Evolutionary conservation across 2,888 invertebrate species (phyloP).

Genomic region (Diloba caeruleocephala): DNA sequence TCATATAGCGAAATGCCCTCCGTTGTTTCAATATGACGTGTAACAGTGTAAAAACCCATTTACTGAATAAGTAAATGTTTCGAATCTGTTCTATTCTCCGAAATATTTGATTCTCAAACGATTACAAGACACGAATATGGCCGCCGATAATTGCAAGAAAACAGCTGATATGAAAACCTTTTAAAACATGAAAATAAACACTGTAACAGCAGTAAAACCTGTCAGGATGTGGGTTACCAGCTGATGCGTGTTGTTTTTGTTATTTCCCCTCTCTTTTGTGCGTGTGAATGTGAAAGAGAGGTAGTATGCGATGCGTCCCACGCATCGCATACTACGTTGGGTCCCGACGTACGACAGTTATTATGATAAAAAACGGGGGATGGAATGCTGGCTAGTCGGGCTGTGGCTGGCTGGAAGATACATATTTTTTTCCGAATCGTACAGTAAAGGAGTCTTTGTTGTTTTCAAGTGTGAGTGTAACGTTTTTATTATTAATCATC

Average conservation of each 20-base stretch:
- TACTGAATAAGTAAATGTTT: too few relatives aligned
- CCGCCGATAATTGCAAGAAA: too few relatives aligned
- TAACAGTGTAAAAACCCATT: too few relatives aligned
- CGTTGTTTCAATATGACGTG: too few relatives aligned
- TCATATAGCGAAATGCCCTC: too few relatives aligned
- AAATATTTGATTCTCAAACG: too few relatives aligned
- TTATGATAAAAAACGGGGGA: constrained; percentile 44
- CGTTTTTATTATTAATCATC: too few relatives aligned
- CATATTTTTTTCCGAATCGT: neutral
- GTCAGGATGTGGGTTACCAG: constrained; percentile 54
- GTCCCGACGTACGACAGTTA: constrained; percentile 43
- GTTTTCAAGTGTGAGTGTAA: neutral
- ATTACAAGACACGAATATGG: too few relatives aligned
- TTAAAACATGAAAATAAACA: constrained; percentile 15
- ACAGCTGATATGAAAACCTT: too few relatives aligned
- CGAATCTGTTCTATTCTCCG: too few relatives aligned
- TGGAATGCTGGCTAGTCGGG: constrained; percentile 31
- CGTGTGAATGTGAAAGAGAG: constrained; percentile 16
- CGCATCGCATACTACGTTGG: constrained; percentile 33
- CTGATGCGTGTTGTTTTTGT: constrained; percentile 47
- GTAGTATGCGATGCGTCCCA: constrained; percentile 9
- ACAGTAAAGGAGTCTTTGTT: neutral
- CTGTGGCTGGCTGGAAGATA: neutral
- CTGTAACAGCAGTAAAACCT: constrained; percentile 52
- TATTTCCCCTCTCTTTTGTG: constrained; percentile 25